These are phyloP conservation scores for Microctonus aethiopoides DNA, from an alignment of 2,888 invertebrate species.

Conservation along the genomic window DNA sequence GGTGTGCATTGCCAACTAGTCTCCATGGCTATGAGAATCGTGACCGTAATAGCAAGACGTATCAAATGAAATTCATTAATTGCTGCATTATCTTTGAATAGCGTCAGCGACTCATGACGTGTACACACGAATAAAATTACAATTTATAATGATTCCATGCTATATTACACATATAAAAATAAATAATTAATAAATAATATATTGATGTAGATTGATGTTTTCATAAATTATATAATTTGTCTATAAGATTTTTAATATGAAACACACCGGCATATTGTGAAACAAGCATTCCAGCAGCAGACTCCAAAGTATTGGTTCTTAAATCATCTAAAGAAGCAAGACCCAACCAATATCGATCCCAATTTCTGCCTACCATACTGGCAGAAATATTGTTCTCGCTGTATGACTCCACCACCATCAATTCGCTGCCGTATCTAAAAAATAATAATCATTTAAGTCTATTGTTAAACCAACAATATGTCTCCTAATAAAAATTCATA, in stretches of 20 bases:
- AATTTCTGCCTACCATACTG: slow-evolving; percentile 77
- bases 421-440: slow-evolving; percentile 90
- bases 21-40: too few relatives aligned
- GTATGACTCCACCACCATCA: slow-evolving; percentile 91
- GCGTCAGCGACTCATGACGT: slow-evolving; percentile 20
- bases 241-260: background rate
- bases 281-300: slow-evolving; percentile 88
- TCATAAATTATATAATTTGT: too few relatives aligned
- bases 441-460: background rate
- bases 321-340: slow-evolving; percentile 91
- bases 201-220: too few relatives aligned
- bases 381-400: slow-evolving; percentile 93
- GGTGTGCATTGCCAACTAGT: background rate
- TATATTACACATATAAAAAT: background rate
- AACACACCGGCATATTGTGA: slow-evolving; percentile 87
- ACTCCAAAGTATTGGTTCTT: slow-evolving; percentile 93
- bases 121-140: slow-evolving; percentile 9
- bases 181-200: too few relatives aligned
- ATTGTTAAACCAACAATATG: background rate
- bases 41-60: too few relatives aligned
- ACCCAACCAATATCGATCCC: slow-evolving; percentile 89
- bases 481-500: too few relatives aligned
- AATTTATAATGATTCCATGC: slow-evolving; percentile 6
- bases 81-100: slow-evolving; percentile 28
- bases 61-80: slow-evolving; percentile 36